These are phyloP conservation scores for Congeria kusceri DNA, from an alignment of 2,888 invertebrate genomes.

Conservation along the genomic window DNA sequence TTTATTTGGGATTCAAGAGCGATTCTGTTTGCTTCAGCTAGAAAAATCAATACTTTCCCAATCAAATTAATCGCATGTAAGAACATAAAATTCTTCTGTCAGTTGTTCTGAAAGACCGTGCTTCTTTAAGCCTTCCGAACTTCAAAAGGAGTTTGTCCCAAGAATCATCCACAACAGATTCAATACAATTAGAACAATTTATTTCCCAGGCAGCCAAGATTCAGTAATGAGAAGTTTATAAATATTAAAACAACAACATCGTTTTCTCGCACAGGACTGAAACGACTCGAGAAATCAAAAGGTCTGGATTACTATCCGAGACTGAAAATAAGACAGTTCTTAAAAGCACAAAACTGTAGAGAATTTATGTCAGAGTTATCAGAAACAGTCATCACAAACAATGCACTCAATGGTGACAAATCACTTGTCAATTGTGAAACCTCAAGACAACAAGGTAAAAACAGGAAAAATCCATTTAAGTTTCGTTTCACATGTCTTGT, in stretches of 20 bases:
- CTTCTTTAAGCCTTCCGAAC: constrained; percentile 21
- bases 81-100: constrained; percentile 60
- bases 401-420: constrained; percentile 47
- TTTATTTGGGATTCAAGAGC: constrained; percentile 24
- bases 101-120: constrained; percentile 31
- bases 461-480: constrained; percentile 66
- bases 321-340: too few relatives aligned
- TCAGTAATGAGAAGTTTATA: too few relatives aligned
- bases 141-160: not conserved
- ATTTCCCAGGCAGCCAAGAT: too few relatives aligned
- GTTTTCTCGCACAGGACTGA: too few relatives aligned
- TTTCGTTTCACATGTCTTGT: constrained; percentile 46
- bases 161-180: not conserved
- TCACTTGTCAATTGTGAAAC: constrained; percentile 43
- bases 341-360: not conserved
- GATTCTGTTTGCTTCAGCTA: constrained; percentile 31
- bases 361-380: constrained; percentile 30
- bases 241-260: too few relatives aligned
- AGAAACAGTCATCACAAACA: constrained; percentile 32
- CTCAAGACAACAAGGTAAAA: constrained; percentile 32
- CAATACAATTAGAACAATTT: too few relatives aligned
- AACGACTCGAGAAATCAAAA: too few relatives aligned
- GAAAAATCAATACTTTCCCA: constrained; percentile 61
- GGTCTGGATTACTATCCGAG: too few relatives aligned
- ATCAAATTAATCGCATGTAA: constrained; percentile 67